Conservation (phyloP, 2,888 invertebrate species). For the Crepidodera aurea region DNA sequence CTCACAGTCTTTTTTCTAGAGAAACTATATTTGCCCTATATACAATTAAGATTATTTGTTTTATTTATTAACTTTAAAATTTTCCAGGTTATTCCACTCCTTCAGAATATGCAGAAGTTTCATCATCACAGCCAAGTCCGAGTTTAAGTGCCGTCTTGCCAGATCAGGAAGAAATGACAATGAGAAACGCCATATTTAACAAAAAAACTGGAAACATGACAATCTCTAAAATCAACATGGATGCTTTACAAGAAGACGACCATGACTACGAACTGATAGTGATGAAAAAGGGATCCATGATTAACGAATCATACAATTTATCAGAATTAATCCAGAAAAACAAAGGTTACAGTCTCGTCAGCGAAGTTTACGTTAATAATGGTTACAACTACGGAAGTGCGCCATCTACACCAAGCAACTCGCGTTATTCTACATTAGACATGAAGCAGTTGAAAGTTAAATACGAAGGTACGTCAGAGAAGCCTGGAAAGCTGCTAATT, state of each 20-base stretch:
- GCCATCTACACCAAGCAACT: constrained; percentile 68
- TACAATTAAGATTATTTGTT: too few species aligned
- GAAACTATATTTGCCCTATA: too few species aligned
- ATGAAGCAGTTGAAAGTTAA: constrained; percentile 58
- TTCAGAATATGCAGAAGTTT: constrained; percentile 70
- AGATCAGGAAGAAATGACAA: constrained; percentile 81
- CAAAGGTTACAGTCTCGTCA: constrained; percentile 74
- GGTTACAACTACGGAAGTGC: constrained; percentile 72
- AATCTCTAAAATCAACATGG: constrained; percentile 58
- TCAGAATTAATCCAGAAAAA: constrained; percentile 63
- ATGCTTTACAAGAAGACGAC: constrained; percentile 51
- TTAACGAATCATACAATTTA: constrained; percentile 62
- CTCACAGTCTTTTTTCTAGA: too few species aligned
- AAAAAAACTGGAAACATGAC: constrained; percentile 67
- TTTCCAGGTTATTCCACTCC: constrained; percentile 65
- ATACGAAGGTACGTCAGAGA: constrained; percentile 67
- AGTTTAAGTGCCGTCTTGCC: constrained; percentile 78
- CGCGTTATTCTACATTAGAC: constrained; percentile 66
- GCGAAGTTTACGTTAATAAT: constrained; percentile 82
- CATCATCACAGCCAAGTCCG: constrained; percentile 77
- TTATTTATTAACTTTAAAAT: background rate
- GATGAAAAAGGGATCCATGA: constrained; percentile 49
- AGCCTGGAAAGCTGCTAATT: constrained; percentile 83
- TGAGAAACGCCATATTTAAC: constrained; percentile 78
- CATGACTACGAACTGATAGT: constrained; percentile 63